These are phyloP conservation scores for Aphidius gifuensis DNA, from an alignment of 1,140 invertebrate genomes.

Conservation along the genomic window DNA sequence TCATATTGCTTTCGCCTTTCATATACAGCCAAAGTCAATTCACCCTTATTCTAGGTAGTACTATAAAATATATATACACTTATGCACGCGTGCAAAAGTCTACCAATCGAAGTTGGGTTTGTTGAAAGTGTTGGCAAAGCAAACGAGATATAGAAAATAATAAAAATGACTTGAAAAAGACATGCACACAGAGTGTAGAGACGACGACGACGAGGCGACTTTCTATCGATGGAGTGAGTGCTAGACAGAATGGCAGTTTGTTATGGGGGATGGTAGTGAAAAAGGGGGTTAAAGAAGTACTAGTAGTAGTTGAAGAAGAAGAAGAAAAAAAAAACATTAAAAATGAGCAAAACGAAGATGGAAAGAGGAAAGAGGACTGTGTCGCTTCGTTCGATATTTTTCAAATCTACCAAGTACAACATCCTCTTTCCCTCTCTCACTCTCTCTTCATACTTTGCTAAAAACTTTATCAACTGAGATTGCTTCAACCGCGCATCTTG, in stretches of 20 bases:
- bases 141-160: background rate
- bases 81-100: slow-evolving; percentile 6
- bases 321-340: too few species aligned
- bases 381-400: slow-evolving; percentile 17
- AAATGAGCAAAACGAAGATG: too few species aligned
- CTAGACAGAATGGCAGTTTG: background rate
- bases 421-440: background rate
- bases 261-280: too few species aligned
- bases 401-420: slow-evolving; percentile 9
- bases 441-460: background rate
- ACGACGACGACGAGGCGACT: too few species aligned
- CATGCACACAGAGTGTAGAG: background rate
- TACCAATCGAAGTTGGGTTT: slow-evolving; percentile 18
- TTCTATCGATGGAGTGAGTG: background rate
- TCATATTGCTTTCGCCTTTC: too few species aligned
- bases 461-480: slow-evolving; percentile 20
- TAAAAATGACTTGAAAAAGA: background rate
- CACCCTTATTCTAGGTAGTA: background rate
- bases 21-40: too few species aligned
- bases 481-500: slow-evolving; percentile 15
- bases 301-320: too few species aligned
- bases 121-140: background rate
- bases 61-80: slow-evolving; percentile 8
- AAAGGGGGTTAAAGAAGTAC: too few species aligned
- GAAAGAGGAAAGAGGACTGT: too few species aligned